These are phyloP conservation scores for Ianthella basta DNA, from an alignment of 37 sponge, comb jelly and placozoan species.

Conservation along the genomic window DNA sequence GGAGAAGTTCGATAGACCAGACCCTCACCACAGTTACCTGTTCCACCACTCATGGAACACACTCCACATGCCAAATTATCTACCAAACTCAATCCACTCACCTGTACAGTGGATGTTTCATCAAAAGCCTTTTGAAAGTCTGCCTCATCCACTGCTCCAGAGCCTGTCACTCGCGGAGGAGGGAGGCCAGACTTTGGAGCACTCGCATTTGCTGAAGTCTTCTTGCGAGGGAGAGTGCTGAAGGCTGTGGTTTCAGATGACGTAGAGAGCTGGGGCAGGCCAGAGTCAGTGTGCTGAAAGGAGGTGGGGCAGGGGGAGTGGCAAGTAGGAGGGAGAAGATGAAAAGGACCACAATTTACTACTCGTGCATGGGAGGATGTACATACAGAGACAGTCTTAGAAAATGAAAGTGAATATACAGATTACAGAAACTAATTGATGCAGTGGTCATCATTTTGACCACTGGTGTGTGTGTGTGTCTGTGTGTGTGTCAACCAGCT, in stretches of 20 bases:
- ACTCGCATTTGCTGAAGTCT: background rate
- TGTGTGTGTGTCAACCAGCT: background rate
- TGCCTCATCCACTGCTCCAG: slow-evolving; percentile 59
- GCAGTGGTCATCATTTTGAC: too few relatives aligned
- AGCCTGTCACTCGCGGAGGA: slow-evolving; percentile 3
- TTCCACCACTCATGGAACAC: background rate
- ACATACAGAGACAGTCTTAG: too few relatives aligned
- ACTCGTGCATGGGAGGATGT: too few relatives aligned
- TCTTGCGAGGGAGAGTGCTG: slow-evolving; percentile 31
- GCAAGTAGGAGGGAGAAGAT: too few relatives aligned
- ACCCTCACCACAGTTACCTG: background rate
- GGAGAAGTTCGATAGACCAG: too few relatives aligned
- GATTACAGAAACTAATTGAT: too few relatives aligned
- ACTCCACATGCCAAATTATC: too few relatives aligned
- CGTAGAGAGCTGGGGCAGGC: slow-evolving; percentile 27
- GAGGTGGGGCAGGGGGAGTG: background rate
- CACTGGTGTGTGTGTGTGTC: background rate
- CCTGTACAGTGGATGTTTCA: slow-evolving; percentile 49
- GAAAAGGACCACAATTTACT: too few relatives aligned
- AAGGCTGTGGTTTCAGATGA: background rate
- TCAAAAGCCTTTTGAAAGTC: slow-evolving; percentile 64
- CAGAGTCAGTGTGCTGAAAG: slow-evolving; percentile 24
- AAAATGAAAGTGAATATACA: too few relatives aligned
- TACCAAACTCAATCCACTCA: background rate
- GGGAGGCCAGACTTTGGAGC: background rate